These are phyloP conservation scores for Microchrysa polita DNA, from an alignment of 2,888 invertebrate species.

Conservation along the genomic window DNA sequence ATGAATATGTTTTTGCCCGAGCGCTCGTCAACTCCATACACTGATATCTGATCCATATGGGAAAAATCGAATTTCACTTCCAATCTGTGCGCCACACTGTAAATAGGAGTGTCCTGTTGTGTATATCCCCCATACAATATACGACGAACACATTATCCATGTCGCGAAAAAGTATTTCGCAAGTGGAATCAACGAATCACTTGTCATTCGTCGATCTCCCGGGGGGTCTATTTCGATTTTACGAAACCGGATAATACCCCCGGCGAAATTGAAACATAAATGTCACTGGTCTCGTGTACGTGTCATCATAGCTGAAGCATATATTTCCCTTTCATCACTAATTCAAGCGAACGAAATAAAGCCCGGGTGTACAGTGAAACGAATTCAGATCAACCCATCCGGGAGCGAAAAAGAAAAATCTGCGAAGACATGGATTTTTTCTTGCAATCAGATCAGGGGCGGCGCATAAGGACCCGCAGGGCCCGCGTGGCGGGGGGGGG, in stretches of 20 bases:
- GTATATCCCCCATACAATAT: too few relatives aligned
- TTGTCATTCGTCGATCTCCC: slow-evolving; percentile 41
- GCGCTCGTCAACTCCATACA: too few relatives aligned
- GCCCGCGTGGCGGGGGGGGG: too few relatives aligned
- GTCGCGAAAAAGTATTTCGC: slow-evolving; percentile 23
- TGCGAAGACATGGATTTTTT: too few relatives aligned
- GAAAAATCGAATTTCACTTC: slow-evolving; percentile 40
- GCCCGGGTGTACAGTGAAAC: slow-evolving; percentile 20
- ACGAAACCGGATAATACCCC: slow-evolving; percentile 43
- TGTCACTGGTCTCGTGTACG: slow-evolving; percentile 38
- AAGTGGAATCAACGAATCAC: slow-evolving; percentile 41
- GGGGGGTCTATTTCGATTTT: slow-evolving; percentile 33
- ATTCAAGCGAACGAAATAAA: background rate
- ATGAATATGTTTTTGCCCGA: too few relatives aligned
- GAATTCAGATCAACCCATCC: background rate
- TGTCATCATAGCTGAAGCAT: slow-evolving; percentile 40
- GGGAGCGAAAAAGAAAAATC: too few relatives aligned
- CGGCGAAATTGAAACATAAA: slow-evolving; percentile 45
- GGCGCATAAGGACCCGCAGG: too few relatives aligned
- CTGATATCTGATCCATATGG: too few relatives aligned
- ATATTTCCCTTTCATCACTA: slow-evolving; percentile 34
- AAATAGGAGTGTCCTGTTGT: too few relatives aligned
- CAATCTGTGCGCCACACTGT: slow-evolving; percentile 35
- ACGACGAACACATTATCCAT: slow-evolving; percentile 10
- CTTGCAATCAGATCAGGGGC: too few relatives aligned